A percentile compares a stretch with the other conserved stretches of the same genome.
These are phyloP conservation scores for Tiliqua scincoides DNA, from an alignment of 2,113 vertebrate species.

Conservation along the genomic window DNA sequence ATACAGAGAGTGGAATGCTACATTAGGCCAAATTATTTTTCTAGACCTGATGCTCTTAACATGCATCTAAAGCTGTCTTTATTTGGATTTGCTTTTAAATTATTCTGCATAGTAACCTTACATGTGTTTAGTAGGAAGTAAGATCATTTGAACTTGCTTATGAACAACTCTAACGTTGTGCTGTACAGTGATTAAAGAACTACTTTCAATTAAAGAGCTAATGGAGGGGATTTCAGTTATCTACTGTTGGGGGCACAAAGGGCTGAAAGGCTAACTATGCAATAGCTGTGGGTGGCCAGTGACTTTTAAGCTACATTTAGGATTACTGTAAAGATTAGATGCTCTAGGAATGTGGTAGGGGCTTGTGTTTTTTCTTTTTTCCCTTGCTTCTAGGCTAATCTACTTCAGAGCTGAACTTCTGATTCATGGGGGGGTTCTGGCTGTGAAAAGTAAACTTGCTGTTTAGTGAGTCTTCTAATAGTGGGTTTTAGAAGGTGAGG, in stretches of 20 bases:
- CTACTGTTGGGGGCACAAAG: background rate
- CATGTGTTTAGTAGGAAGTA: background rate
- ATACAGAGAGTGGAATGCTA: background rate
- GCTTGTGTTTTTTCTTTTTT: no score
- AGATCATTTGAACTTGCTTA: background rate
- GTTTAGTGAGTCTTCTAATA: no score
- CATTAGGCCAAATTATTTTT: background rate
- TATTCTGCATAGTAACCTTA: background rate
- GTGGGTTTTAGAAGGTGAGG: no score
- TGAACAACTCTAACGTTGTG: background rate
- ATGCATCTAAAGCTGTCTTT: no score
- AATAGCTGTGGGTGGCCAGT: background rate
- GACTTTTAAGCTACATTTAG: background rate
- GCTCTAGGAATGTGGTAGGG: background rate
- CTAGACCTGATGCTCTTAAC: background rate
- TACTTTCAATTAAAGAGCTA: background rate
- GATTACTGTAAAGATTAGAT: background rate
- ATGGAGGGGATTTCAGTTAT: background rate
- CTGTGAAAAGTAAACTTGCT: no score
- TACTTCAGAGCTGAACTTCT: no score
- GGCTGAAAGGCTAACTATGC: accelerated
- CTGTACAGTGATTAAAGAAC: background rate
- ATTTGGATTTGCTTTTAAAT: background rate
- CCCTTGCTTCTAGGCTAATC: background rate
- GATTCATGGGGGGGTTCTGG: no score